Evolutionary conservation across 2,888 invertebrate species (phyloP).

Genomic region (Hemistola chrysoprasaria): DNA sequence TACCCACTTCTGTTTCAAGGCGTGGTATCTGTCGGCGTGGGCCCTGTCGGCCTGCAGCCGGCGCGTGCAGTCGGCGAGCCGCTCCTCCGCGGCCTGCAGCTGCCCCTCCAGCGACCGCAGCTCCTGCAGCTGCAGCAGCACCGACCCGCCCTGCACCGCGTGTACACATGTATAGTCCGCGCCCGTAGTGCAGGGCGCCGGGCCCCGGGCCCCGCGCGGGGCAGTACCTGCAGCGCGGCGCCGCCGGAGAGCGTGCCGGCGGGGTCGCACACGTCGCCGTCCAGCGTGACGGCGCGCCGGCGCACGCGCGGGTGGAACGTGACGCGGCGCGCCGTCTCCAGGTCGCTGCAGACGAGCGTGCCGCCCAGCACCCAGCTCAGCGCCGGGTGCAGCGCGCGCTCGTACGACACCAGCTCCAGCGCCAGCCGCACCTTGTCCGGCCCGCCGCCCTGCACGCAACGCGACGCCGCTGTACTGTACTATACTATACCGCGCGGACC

Average conservation of each 20-base stretch:
- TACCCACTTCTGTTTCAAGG: slow-evolving; percentile 50
- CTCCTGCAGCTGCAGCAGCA: slow-evolving; percentile 81
- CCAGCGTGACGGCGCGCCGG: slow-evolving; percentile 91
- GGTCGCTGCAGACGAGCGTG: slow-evolving; percentile 91
- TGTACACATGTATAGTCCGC: too few species aligned
- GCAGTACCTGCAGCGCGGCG: slow-evolving; percentile 50
- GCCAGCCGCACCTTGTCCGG: slow-evolving; percentile 91
- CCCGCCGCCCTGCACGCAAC: slow-evolving; percentile 76
- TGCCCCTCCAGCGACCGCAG: slow-evolving; percentile 62
- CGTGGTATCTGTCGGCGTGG: slow-evolving; percentile 46
- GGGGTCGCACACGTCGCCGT: slow-evolving; percentile 96
- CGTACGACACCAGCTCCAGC: slow-evolving; percentile 88
- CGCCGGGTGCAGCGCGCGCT: slow-evolving; percentile 84
- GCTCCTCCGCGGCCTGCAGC: slow-evolving; percentile 50
- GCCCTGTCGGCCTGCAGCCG: slow-evolving; percentile 43
- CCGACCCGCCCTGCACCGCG: slow-evolving; percentile 68
- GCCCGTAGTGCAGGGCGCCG: background rate
- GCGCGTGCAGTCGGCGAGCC: slow-evolving; percentile 36
- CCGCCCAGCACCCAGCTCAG: slow-evolving; percentile 95
- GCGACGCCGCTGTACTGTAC: too few species aligned
- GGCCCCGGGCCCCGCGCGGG: background rate
- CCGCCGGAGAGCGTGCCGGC: slow-evolving; percentile 96
- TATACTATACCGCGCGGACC: too few species aligned
- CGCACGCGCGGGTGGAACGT: slow-evolving; percentile 88
- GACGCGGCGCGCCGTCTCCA: slow-evolving; percentile 90